Evolutionary conservation across 2,888 invertebrate species (phyloP).

Genomic region (Diabrotica balteata): DNA sequence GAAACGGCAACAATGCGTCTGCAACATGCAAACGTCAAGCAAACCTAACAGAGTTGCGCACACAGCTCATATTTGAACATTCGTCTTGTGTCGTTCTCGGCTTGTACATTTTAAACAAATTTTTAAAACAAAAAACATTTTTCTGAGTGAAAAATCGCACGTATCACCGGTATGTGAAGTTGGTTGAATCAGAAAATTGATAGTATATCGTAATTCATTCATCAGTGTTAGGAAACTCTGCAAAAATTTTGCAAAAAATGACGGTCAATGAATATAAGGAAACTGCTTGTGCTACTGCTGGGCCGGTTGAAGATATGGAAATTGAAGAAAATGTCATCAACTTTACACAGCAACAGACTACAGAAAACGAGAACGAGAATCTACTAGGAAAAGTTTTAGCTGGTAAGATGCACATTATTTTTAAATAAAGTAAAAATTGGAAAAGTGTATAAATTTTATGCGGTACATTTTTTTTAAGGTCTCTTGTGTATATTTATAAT

Average conservation of each 20-base stretch:
- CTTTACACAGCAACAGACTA: constrained; percentile 52
- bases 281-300: constrained; percentile 61
- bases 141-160: not conserved
- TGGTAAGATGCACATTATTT: constrained; percentile 57
- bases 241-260: constrained; percentile 53
- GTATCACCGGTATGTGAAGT: constrained; percentile 6
- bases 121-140: constrained; percentile 24
- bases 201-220: not conserved
- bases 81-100: constrained; percentile 19
- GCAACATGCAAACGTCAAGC: not conserved
- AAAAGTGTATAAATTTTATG: no score
- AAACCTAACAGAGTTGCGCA: constrained; percentile 17
- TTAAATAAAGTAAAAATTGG: no score
- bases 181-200: not conserved
- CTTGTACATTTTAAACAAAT: constrained; percentile 5
- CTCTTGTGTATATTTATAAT: no score
- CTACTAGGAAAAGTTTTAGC: constrained; percentile 66
- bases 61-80: constrained; percentile 19
- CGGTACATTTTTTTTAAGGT: no score
- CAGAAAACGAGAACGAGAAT: constrained; percentile 61
- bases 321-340: constrained; percentile 54
- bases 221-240: not conserved
- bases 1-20: constrained; percentile 48
- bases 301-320: constrained; percentile 56
- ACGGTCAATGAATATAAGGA: constrained; percentile 67